A percentile compares a stretch with the other conserved stretches of the same genome.
Evolutionary conservation across 53 echinoderm and acorn worm genomes (phyloP).

Genomic region (Holothuria leucospilota): DNA sequence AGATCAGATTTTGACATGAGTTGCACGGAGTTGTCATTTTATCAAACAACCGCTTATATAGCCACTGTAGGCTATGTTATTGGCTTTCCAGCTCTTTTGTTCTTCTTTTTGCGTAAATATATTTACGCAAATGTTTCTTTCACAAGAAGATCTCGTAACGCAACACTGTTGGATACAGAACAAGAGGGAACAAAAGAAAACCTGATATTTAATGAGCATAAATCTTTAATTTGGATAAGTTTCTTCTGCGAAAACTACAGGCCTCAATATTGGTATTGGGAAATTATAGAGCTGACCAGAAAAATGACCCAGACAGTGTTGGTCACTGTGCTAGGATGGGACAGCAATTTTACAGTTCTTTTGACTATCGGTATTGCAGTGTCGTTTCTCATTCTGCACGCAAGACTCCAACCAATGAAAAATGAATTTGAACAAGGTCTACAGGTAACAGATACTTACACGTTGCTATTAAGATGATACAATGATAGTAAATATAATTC

Average conservation of each 20-base stretch:
- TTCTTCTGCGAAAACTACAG: background rate
- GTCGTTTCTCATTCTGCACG: background rate
- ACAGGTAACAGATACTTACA: too few species aligned
- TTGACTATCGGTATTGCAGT: background rate
- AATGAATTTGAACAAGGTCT: background rate
- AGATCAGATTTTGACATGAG: slow-evolving; percentile 59
- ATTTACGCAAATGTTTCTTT: too few species aligned
- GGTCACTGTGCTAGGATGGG: background rate
- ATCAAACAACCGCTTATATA: slow-evolving; percentile 51
- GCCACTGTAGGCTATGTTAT: slow-evolving; percentile 54
- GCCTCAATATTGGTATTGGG: background rate
- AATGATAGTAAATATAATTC: too few species aligned
- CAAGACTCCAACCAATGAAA: background rate
- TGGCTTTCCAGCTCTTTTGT: slow-evolving; percentile 52
- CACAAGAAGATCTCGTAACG: too few species aligned
- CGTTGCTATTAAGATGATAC: too few species aligned
- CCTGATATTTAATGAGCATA: too few species aligned
- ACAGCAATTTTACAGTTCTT: background rate
- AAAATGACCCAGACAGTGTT: background rate
- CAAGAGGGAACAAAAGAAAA: too few species aligned
- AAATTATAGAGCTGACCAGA: background rate
- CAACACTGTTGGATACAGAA: too few species aligned
- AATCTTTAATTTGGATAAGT: background rate
- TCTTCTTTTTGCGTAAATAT: slow-evolving; percentile 44
- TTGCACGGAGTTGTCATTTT: slow-evolving; percentile 22